These are phyloP conservation scores for Decapterus maruadsi DNA, from an alignment of 2,797 vertebrate genomes.

Conservation along the genomic window DNA sequence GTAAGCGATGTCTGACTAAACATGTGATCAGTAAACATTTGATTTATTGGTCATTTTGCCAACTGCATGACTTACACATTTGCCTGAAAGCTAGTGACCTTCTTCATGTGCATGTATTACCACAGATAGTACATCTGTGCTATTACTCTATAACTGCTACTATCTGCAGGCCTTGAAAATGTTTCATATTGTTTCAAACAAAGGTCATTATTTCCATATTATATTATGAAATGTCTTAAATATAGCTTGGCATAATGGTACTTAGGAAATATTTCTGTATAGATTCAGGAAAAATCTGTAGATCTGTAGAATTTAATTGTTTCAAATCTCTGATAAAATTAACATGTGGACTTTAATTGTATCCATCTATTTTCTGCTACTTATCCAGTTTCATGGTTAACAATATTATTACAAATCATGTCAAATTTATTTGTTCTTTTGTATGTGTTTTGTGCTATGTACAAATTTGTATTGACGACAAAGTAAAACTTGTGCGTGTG, in stretches of 20 bases:
- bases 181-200: not conserved
- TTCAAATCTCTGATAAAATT: not conserved
- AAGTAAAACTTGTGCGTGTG: too few species aligned
- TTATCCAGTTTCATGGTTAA: not conserved
- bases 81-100: too few species aligned
- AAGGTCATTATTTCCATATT: not conserved
- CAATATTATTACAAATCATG: not conserved
- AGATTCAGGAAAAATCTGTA: not conserved
- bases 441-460: too few species aligned
- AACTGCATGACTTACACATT: not conserved
- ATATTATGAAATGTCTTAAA: not conserved
- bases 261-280: not conserved
- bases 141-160: not conserved
- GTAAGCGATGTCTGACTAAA: not conserved
- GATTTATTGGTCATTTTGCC: not conserved
- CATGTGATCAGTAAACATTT: conserved; percentile 1
- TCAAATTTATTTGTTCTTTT: too few species aligned
- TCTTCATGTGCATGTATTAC: not conserved
- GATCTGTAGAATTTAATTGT: not conserved
- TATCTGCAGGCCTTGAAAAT: not conserved
- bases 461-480: too few species aligned
- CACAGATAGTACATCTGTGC: not conserved
- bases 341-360: not conserved
- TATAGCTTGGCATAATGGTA: not conserved
- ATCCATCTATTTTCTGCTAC: not conserved